Percentiles rank a stretch among this genome's conserved stretches.
These are phyloP conservation scores for Pantala flavescens DNA, from an alignment of 1,140 invertebrate genomes.

Conservation along the genomic window DNA sequence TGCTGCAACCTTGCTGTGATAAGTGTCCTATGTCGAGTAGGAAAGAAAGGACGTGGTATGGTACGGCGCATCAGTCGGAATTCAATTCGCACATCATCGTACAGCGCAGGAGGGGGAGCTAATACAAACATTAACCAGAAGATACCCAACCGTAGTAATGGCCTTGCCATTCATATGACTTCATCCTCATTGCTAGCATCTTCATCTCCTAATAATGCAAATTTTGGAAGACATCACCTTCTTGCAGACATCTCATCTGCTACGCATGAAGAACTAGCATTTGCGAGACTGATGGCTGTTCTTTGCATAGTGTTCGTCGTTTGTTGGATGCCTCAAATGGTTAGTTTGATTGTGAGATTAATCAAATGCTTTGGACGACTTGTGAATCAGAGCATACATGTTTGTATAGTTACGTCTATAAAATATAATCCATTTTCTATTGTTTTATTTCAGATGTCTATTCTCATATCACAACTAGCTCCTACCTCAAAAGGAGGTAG, in stretches of 20 bases:
- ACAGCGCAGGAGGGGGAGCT: constrained; percentile 18
- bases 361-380: too few relatives aligned
- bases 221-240: not conserved
- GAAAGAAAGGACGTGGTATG: constrained; percentile 36
- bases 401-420: too few relatives aligned
- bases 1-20: constrained; percentile 74
- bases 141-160: not conserved
- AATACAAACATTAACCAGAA: not conserved
- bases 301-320: constrained; percentile 69
- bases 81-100: constrained; percentile 29
- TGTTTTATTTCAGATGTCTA: constrained; percentile 45
- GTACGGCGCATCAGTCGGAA: constrained; percentile 41
- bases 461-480: constrained; percentile 48
- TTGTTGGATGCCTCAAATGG: constrained; percentile 81
- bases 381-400: too few relatives aligned
- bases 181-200: not conserved
- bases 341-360: constrained; percentile 33
- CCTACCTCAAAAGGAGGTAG: constrained; percentile 28
- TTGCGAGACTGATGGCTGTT: constrained; percentile 70
- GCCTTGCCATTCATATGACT: not conserved
- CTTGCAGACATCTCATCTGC: constrained; percentile 28
- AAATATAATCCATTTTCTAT: not conserved
- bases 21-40: constrained; percentile 55
- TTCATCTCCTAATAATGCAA: not conserved
- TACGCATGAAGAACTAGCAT: constrained; percentile 68